phyloP scores from a whole-genome alignment of 1,140 invertebrate species.

The Pseudomyrmex pallidus region DNA sequence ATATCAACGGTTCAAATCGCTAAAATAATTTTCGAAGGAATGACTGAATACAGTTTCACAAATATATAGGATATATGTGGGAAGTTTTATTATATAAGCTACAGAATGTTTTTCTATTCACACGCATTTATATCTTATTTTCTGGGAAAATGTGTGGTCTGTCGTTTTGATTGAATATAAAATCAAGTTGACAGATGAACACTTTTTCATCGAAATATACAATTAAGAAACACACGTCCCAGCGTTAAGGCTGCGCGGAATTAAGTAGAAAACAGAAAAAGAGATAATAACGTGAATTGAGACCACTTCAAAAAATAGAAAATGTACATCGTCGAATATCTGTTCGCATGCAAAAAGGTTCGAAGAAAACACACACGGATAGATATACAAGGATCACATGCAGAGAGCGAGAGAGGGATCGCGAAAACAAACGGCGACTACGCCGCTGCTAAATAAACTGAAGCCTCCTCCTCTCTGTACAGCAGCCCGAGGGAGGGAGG shows the following conservation, averaged over 20 bases:
- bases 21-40: no score
- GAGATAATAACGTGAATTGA: conserved; percentile 23
- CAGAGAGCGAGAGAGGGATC: conserved; percentile 63
- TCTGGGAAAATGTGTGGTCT: no score
- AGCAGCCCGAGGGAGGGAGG: conserved; percentile 19
- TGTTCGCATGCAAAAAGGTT: background rate
- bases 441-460: conserved; percentile 84
- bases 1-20: background rate
- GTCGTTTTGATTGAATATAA: background rate
- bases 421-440: conserved; percentile 75
- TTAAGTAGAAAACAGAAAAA: conserved; percentile 14
- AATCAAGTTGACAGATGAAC: background rate
- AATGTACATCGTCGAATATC: background rate
- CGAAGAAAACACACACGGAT: conserved; percentile 31
- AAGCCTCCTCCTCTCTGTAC: conserved; percentile 71
- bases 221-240: no score
- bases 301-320: conserved; percentile 5
- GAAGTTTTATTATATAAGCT: no score
- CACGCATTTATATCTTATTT: no score
- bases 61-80: no score
- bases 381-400: conserved; percentile 54
- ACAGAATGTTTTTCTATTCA: no score
- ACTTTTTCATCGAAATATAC: background rate
- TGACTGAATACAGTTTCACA: no score
- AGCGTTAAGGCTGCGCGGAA: background rate